These are phyloP conservation scores for Cyclophora punctaria DNA, from an alignment of 2,888 invertebrate species.

Conservation along the genomic window DNA sequence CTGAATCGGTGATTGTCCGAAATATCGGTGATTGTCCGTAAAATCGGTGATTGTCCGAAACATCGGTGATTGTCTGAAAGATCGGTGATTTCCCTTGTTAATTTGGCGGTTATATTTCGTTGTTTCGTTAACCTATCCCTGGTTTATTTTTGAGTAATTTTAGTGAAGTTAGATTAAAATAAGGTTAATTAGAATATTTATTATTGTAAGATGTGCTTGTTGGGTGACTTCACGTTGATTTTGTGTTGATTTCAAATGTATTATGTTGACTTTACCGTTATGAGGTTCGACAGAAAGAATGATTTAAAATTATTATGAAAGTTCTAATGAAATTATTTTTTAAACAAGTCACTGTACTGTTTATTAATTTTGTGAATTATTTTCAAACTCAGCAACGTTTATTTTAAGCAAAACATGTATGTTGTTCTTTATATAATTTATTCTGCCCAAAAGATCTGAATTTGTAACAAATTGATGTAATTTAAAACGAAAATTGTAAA, in stretches of 20 bases:
- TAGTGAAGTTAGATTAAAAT: conserved; percentile 26
- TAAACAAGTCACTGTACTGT: too few species aligned
- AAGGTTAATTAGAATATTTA: conserved; percentile 29
- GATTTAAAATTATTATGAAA: too few species aligned
- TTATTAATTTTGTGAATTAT: too few species aligned
- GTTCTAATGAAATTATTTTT: too few species aligned
- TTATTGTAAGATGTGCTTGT: conserved; percentile 38
- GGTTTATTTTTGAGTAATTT: conserved; percentile 25
- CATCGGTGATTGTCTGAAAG: too few species aligned
- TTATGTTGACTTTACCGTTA: neutral
- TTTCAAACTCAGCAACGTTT: conserved; percentile 2
- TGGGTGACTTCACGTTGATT: conserved; percentile 26
- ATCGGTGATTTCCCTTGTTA: neutral
- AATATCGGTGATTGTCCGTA: too few species aligned
- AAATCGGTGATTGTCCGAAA: too few species aligned
- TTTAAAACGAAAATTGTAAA: too few species aligned
- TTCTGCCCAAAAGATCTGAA: neutral
- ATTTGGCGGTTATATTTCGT: conserved; percentile 1
- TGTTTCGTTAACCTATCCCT: conserved; percentile 17
- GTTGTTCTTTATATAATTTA: too few species aligned
- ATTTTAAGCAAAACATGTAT: conserved; percentile 4
- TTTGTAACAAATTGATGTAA: too few species aligned
- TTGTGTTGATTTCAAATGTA: conserved; percentile 18
- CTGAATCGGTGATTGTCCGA: too few species aligned
- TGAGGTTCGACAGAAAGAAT: too few species aligned